Conservation (phyloP, 1,140 invertebrate species). For the Steinernema feltiae region DNA sequence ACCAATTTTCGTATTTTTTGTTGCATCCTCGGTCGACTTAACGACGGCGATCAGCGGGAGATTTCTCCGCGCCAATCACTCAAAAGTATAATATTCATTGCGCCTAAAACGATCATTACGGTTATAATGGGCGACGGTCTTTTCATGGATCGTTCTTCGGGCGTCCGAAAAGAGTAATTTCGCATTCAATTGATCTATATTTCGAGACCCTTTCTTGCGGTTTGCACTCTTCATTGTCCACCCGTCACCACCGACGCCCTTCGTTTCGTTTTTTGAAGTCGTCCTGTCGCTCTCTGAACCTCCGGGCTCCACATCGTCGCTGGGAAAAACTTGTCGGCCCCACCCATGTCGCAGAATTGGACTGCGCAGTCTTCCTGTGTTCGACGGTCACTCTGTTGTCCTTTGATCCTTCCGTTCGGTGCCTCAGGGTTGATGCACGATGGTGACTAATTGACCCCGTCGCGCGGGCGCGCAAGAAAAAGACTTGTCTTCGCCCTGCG, state of each 20-base stretch:
- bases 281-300: background rate
- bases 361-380: background rate
- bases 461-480: background rate
- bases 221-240: conserved; percentile 11
- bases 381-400: conserved; percentile 9
- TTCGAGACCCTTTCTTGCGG: conserved; percentile 8
- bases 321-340: background rate
- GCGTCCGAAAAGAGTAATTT: conserved; percentile 4
- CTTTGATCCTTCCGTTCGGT: conserved; percentile 11
- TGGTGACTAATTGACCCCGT: conserved; percentile 13
- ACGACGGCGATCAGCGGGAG: too few species aligned
- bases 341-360: conserved; percentile 10
- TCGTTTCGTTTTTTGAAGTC: background rate
- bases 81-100: background rate
- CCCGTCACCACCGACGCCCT: background rate
- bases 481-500: conserved; percentile 7
- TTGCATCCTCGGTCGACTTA: too few species aligned
- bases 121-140: conserved; percentile 7
- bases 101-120: background rate
- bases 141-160: background rate
- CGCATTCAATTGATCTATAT: conserved; percentile 15
- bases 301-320: background rate
- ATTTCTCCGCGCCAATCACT: background rate
- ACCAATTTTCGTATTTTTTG: too few species aligned
- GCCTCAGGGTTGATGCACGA: conserved; percentile 10